phyloP scores from a whole-genome alignment of 2,888 invertebrate genomes.

The Lymantria dispar region DNA sequence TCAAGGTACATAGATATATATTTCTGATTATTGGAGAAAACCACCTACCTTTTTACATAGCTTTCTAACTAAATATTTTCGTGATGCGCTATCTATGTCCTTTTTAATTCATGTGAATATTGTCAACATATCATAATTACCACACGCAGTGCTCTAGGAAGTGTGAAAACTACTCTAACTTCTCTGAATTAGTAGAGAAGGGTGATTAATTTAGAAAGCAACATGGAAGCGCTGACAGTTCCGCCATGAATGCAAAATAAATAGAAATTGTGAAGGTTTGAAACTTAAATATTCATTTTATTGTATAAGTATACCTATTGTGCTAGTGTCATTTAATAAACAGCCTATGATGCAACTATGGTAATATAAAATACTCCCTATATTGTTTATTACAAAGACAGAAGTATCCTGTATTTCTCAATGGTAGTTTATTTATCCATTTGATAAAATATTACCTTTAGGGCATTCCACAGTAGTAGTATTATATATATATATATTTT shows the following conservation, averaged over 20 bases:
- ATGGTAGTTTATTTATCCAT: neutral
- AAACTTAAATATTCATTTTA: slow-evolving; percentile 40
- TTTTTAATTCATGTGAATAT: slow-evolving; percentile 7
- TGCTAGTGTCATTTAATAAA: slow-evolving; percentile 27
- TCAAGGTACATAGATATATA: neutral
- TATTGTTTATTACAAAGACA: slow-evolving; percentile 21
- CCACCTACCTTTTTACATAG: slow-evolving; percentile 38
- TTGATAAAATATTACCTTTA: neutral
- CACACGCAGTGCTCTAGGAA: slow-evolving; percentile 14
- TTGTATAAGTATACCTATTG: slow-evolving; percentile 33
- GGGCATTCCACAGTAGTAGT: neutral
- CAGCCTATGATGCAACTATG: slow-evolving; percentile 33
- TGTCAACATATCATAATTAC: neutral
- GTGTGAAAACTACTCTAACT: slow-evolving; percentile 8
- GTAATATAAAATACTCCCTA: slow-evolving; percentile 16
- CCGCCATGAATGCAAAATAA: slow-evolving; percentile 84
- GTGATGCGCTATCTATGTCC: slow-evolving; percentile 30
- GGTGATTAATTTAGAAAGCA: slow-evolving; percentile 73
- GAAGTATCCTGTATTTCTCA: slow-evolving; percentile 44
- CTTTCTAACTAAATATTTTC: slow-evolving; percentile 68
- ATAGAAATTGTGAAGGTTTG: slow-evolving; percentile 78
- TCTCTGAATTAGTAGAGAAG: slow-evolving; percentile 23
- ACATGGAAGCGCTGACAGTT: slow-evolving; percentile 83
- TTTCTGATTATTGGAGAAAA: neutral
- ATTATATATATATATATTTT: too few relatives aligned